Evolutionary conservation across 1,140 invertebrate species (phyloP).

Genomic region (Steinernema feltiae): DNA sequence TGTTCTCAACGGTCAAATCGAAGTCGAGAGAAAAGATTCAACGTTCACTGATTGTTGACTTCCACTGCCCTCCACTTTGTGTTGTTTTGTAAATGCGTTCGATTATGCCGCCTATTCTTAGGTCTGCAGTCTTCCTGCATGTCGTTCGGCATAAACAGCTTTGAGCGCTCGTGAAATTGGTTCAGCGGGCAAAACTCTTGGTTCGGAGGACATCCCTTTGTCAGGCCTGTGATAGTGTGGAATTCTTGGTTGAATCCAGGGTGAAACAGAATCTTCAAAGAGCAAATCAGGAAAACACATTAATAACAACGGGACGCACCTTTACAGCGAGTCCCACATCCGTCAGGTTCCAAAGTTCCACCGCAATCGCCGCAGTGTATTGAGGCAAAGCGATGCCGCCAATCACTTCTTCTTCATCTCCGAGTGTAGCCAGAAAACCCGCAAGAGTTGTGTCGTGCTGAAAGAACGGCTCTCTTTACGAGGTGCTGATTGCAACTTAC

Average conservation of each 20-base stretch:
- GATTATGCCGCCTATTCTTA: background rate
- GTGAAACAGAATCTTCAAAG: constrained; percentile 45
- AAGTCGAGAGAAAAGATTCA: too few relatives aligned
- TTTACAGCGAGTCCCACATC: constrained; percentile 39
- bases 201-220: constrained; percentile 43
- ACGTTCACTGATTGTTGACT: too few relatives aligned
- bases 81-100: too few relatives aligned
- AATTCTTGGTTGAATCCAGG: constrained; percentile 47
- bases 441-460: constrained; percentile 50
- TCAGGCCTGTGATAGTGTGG: constrained; percentile 46
- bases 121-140: constrained; percentile 39
- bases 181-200: constrained; percentile 44
- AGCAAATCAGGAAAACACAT: background rate
- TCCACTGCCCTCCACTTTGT: too few relatives aligned
- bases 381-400: constrained; percentile 44
- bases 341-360: constrained; percentile 44
- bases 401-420: constrained; percentile 46
- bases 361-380: constrained; percentile 45
- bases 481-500: constrained; percentile 21
- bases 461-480: constrained; percentile 15
- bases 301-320: constrained; percentile 22
- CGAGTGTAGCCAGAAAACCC: constrained; percentile 44
- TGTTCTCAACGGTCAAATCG: too few relatives aligned
- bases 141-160: constrained; percentile 40
- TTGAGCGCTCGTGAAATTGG: constrained; percentile 32